Evolutionary conservation across 2,888 invertebrate genomes (phyloP).

Genomic region (Galerucella nymphaeae): DNA sequence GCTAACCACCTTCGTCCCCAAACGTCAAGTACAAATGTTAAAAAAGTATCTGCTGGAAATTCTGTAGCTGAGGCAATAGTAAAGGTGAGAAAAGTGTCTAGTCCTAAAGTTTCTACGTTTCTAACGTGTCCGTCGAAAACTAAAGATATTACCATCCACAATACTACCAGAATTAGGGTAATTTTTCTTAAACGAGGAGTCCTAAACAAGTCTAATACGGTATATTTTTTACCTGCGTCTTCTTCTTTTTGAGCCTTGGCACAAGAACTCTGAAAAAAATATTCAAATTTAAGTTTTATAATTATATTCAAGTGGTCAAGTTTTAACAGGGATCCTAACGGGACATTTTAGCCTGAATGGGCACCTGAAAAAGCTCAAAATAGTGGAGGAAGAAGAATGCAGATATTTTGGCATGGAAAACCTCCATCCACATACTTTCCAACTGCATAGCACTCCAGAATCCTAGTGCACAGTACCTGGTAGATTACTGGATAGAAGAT

Average conservation of each 20-base stretch:
- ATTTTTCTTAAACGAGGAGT: constrained; percentile 81
- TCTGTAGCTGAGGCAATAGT: constrained; percentile 87
- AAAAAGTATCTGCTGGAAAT: constrained; percentile 84
- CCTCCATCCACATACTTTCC: too few relatives aligned
- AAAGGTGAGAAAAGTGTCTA: constrained; percentile 87
- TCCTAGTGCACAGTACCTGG: too few relatives aligned
- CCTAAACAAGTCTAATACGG: constrained; percentile 83
- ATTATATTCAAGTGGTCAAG: too few relatives aligned
- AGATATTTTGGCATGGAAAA: too few relatives aligned
- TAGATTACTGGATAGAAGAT: too few relatives aligned
- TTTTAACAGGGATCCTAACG: too few relatives aligned
- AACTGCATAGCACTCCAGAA: too few relatives aligned
- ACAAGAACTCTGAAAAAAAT: constrained; percentile 70
- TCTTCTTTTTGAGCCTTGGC: constrained; percentile 77
- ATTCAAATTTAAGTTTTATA: neutral
- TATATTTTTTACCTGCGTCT: constrained; percentile 76
- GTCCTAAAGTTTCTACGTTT: constrained; percentile 84
- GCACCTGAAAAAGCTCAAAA: too few relatives aligned
- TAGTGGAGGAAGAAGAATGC: too few relatives aligned
- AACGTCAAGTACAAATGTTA: constrained; percentile 80
- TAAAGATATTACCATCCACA: constrained; percentile 91
- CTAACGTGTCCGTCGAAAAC: constrained; percentile 91
- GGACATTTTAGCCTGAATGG: too few relatives aligned
- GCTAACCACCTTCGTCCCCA: constrained; percentile 90
- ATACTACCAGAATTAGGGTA: constrained; percentile 80